phyloP scores from a whole-genome alignment of 2,113 vertebrate genomes.

The Eclectus roratus region DNA sequence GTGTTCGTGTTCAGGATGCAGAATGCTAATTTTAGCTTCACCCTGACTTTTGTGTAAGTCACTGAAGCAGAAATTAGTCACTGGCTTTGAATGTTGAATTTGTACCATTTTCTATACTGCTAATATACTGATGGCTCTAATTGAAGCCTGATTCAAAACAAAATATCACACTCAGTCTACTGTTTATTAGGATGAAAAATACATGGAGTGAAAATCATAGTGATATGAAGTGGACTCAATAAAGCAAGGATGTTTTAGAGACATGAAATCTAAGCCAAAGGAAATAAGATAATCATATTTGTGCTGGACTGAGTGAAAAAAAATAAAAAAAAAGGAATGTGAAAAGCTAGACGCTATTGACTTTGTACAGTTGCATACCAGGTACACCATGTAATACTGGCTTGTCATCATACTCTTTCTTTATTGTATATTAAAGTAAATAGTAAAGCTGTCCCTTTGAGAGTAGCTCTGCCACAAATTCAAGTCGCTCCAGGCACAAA shows the following conservation, averaged over 20 bases:
- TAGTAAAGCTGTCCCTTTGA: conserved; percentile 53
- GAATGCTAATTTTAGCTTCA: background rate
- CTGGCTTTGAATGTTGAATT: background rate
- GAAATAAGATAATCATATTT: conserved; percentile 53
- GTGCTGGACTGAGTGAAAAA: background rate
- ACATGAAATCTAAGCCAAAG: conserved; percentile 9
- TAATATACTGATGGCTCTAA: background rate
- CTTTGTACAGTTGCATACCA: conserved; percentile 57
- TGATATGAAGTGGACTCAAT: background rate
- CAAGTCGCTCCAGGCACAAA: conserved; percentile 46
- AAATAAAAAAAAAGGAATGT: background rate
- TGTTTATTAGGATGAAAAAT: background rate
- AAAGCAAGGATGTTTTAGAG: conserved; percentile 40
- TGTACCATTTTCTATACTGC: background rate
- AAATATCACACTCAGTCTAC: background rate
- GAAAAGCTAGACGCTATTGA: conserved; percentile 33
- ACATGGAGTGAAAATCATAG: background rate
- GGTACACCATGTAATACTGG: conserved; percentile 54
- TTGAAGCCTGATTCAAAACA: background rate
- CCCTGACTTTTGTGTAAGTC: background rate
- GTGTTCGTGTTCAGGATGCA: background rate
- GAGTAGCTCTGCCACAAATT: conserved; percentile 54
- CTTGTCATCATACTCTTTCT: conserved; percentile 71
- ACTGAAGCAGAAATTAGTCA: background rate
- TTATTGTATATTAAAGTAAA: conserved; percentile 73